Evolutionary conservation across 2,888 invertebrate genomes (phyloP).

Genomic region (Sesia apiformis): DNA sequence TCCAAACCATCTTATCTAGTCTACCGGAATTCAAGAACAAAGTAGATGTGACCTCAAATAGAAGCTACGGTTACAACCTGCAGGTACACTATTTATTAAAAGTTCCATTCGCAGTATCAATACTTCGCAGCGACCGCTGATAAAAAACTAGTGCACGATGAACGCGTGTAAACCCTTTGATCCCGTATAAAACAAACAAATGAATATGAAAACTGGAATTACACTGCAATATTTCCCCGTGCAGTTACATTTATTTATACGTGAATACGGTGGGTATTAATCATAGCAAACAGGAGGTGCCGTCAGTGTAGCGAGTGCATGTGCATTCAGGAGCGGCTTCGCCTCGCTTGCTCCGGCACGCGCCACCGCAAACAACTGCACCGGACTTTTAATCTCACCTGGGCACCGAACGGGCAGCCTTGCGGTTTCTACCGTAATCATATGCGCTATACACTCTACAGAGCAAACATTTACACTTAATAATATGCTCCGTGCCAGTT

Average conservation of each 20-base stretch:
- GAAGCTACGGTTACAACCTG: no score
- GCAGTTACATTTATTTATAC: constrained; percentile 40
- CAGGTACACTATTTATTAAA: no score
- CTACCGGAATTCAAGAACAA: no score
- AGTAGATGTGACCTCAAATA: no score
- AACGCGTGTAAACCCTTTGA: constrained; percentile 28
- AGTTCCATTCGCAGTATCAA: not conserved
- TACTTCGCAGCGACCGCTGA: not conserved
- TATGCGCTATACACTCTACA: not conserved
- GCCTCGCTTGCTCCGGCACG: constrained; percentile 9
- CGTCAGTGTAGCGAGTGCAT: constrained; percentile 39
- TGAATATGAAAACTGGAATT: constrained; percentile 49
- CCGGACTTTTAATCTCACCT: constrained; percentile 63
- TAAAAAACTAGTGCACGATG: constrained; percentile 4
- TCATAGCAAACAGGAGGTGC: constrained; percentile 40
- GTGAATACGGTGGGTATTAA: constrained; percentile 48
- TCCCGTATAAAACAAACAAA: constrained; percentile 40
- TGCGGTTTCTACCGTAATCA: constrained; percentile 3
- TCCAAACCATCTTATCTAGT: no score
- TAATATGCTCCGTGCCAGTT: not conserved
- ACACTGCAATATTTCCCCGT: constrained; percentile 30
- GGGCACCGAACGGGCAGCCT: constrained; percentile 19
- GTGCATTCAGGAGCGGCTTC: constrained; percentile 38
- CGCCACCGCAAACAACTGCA: constrained; percentile 51
- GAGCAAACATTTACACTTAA: not conserved